Evolutionary conservation across 2,113 vertebrate genomes (phyloP).

Genomic region (Puma concolor): DNA sequence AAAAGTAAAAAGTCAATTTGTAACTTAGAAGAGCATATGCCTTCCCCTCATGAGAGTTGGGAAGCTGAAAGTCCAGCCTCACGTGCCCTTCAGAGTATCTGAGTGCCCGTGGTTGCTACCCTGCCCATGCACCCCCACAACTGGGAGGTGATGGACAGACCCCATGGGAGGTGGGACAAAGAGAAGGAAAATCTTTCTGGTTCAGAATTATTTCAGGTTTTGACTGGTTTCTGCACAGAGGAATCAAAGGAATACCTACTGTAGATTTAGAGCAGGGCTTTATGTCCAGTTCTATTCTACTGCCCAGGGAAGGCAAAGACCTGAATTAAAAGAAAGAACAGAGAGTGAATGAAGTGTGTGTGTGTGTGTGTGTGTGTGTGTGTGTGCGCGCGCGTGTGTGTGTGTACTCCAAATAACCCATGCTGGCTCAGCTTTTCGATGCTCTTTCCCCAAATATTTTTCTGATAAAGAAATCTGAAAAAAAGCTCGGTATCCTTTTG

Average conservation of each 20-base stretch:
- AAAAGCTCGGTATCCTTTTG: background rate
- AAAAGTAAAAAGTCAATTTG: background rate
- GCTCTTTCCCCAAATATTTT: background rate
- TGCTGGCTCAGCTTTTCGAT: background rate
- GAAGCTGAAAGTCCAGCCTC: background rate
- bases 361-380: background rate
- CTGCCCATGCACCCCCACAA: accelerated
- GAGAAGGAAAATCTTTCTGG: background rate
- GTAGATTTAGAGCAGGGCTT: background rate
- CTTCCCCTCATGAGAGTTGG: background rate
- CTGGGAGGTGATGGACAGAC: background rate
- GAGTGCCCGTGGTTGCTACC: background rate
- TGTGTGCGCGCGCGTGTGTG: no score
- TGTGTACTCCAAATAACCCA: background rate
- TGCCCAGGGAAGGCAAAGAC: background rate
- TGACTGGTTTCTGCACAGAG: background rate
- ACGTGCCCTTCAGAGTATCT: background rate
- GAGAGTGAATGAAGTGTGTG: background rate
- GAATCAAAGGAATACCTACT: background rate
- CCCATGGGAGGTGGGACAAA: background rate
- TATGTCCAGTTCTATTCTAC: background rate
- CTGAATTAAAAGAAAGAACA: background rate
- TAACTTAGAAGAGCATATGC: background rate
- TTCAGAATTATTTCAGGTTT: background rate
- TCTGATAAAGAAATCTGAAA: background rate